These are phyloP conservation scores for Aricia artaxerxes DNA, from an alignment of 2,888 invertebrate genomes.

Conservation along the genomic window DNA sequence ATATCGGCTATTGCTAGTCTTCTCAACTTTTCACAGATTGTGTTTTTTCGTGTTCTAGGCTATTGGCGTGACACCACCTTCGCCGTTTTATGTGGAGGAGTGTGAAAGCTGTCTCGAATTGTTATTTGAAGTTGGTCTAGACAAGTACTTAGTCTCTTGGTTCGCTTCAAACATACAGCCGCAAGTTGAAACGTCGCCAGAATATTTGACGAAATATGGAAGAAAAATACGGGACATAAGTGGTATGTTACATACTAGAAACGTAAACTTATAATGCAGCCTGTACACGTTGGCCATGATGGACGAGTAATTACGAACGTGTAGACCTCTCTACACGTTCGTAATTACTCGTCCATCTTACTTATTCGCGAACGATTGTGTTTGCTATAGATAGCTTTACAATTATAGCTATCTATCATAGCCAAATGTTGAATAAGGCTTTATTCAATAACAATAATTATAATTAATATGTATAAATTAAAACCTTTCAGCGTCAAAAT, in stretches of 20 bases:
- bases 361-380: too few relatives aligned
- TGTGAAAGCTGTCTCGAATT: slow-evolving; percentile 91
- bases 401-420: background rate
- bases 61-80: slow-evolving; percentile 83
- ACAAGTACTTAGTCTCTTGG: slow-evolving; percentile 85
- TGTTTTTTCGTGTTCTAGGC: slow-evolving; percentile 59
- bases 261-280: too few relatives aligned
- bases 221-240: slow-evolving; percentile 62
- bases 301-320: too few relatives aligned
- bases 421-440: background rate
- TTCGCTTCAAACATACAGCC: slow-evolving; percentile 84
- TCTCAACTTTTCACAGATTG: too few relatives aligned
- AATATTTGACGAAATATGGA: slow-evolving; percentile 63
- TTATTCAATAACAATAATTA: background rate
- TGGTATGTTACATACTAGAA: slow-evolving; percentile 52
- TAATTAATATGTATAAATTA: background rate
- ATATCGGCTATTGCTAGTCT: too few relatives aligned
- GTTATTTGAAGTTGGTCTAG: slow-evolving; percentile 87
- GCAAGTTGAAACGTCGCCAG: slow-evolving; percentile 71
- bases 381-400: too few relatives aligned
- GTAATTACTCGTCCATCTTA: too few relatives aligned
- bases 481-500: slow-evolving; percentile 58
- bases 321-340: too few relatives aligned
- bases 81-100: slow-evolving; percentile 93
- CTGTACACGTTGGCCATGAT: too few relatives aligned